Evolutionary conservation across 2,888 invertebrate genomes (phyloP).

Genomic region (Amblyjoppa fuscipennis): DNA sequence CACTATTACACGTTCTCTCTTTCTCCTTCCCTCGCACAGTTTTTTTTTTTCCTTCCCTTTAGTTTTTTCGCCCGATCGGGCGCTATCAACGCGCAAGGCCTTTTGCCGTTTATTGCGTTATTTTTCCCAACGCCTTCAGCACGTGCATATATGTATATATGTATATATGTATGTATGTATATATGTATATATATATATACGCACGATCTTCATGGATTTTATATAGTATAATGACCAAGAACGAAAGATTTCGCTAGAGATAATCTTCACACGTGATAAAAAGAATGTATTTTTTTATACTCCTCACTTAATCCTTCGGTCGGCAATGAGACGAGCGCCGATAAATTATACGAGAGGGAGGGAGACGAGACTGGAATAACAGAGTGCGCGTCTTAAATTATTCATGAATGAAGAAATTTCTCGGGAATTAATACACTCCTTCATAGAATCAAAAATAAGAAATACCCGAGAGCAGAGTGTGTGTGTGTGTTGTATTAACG

Average conservation of each 20-base stretch:
- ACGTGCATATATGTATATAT: slow-evolving; percentile 6
- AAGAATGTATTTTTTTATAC: slow-evolving; percentile 31
- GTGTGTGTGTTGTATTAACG: not conserved
- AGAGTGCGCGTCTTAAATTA: slow-evolving; percentile 55
- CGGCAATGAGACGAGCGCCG: slow-evolving; percentile 16
- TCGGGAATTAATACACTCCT: slow-evolving; percentile 55
- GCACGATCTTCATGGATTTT: slow-evolving; percentile 14
- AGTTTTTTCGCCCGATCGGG: slow-evolving; percentile 38
- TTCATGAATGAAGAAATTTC: slow-evolving; percentile 68
- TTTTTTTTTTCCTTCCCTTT: slow-evolving; percentile 9
- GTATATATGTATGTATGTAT: slow-evolving; percentile 1
- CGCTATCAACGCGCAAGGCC: slow-evolving; percentile 39
- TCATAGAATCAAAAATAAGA: slow-evolving; percentile 50
- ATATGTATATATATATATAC: slow-evolving; percentile 10
- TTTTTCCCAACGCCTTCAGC: slow-evolving; percentile 41
- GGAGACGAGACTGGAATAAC: slow-evolving; percentile 25
- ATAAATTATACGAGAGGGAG: slow-evolving; percentile 56
- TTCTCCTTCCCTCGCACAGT: slow-evolving; percentile 3
- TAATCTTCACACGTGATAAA: slow-evolving; percentile 67
- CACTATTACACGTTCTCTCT: slow-evolving; percentile 15
- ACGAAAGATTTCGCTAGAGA: slow-evolving; percentile 58
- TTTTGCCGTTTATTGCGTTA: slow-evolving; percentile 41
- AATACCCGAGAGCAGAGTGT: not conserved
- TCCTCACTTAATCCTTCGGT: slow-evolving; percentile 26
- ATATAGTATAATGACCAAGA: slow-evolving; percentile 25